Conservation (phyloP, 2,113 vertebrate genomes). For the Petromus typicus region DNA sequence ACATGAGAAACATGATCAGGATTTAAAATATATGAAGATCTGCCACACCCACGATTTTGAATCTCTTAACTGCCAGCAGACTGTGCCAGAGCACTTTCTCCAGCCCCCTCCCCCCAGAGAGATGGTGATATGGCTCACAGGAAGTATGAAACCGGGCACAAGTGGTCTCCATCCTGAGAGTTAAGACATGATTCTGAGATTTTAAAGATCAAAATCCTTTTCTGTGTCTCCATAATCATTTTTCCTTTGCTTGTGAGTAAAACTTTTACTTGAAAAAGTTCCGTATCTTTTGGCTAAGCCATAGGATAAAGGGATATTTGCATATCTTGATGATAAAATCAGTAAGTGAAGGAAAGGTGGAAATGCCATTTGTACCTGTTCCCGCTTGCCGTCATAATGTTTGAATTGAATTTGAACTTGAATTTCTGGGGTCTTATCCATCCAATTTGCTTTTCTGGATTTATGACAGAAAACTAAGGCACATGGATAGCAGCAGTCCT, state of each 20-base stretch:
- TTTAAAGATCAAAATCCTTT: neutral
- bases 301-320: neutral
- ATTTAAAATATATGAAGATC: neutral
- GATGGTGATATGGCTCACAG: too few species aligned
- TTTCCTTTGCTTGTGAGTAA: neutral
- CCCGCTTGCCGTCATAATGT: neutral
- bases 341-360: neutral
- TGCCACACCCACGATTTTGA: neutral
- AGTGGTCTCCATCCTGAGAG: neutral
- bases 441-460: neutral
- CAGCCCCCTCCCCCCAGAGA: neutral
- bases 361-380: neutral
- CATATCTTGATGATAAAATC: neutral
- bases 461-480: neutral
- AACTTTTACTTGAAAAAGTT: neutral
- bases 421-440: neutral
- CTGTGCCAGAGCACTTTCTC: neutral
- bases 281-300: neutral
- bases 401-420: neutral
- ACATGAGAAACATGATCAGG: neutral
- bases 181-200: neutral
- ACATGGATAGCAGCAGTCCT: neutral
- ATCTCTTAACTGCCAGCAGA: neutral
- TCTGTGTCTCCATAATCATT: neutral
- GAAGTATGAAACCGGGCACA: neutral